Percentiles rank a stretch among this genome's conserved stretches.
Evolutionary conservation across 2,888 invertebrate species (phyloP).

Genomic region (Epirrita christyi): DNA sequence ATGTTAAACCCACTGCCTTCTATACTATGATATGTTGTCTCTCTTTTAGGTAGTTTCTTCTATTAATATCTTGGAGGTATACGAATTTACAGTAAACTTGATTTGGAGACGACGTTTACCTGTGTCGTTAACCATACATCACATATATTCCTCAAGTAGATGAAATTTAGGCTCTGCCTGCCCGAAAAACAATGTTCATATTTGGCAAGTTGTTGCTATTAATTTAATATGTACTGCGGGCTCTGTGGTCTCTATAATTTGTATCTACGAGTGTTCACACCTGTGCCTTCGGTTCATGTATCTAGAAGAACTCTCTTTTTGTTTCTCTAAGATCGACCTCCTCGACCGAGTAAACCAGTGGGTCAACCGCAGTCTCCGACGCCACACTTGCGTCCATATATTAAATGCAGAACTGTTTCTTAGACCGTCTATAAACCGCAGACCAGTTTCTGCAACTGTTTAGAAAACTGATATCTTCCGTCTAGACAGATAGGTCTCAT

Average conservation of each 20-base stretch:
- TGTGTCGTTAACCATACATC: no score
- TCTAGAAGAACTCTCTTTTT: neutral
- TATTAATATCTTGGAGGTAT: neutral
- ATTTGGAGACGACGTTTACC: no score
- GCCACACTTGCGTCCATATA: neutral
- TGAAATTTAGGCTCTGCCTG: no score
- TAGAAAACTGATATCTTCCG: conserved; percentile 11
- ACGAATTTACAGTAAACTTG: no score
- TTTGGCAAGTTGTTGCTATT: no score
- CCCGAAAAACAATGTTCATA: no score
- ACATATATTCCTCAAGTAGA: no score
- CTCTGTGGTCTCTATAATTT: no score
- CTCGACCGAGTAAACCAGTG: conserved; percentile 15
- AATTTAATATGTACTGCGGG: no score
- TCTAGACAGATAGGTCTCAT: neutral
- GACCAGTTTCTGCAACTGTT: conserved; percentile 15
- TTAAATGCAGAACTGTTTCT: conserved; percentile 7
- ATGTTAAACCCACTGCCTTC: neutral
- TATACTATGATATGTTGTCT: neutral
- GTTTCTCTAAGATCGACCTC: conserved; percentile 22
- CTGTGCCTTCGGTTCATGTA: no score
- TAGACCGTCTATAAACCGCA: conserved; percentile 2
- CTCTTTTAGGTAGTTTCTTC: neutral
- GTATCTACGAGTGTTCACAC: no score
- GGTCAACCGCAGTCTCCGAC: conserved; percentile 24